Base-by-base conservation (phyloP, 2,113 vertebrate genomes). In the Epinephelus fuscoguttatus region DNA sequence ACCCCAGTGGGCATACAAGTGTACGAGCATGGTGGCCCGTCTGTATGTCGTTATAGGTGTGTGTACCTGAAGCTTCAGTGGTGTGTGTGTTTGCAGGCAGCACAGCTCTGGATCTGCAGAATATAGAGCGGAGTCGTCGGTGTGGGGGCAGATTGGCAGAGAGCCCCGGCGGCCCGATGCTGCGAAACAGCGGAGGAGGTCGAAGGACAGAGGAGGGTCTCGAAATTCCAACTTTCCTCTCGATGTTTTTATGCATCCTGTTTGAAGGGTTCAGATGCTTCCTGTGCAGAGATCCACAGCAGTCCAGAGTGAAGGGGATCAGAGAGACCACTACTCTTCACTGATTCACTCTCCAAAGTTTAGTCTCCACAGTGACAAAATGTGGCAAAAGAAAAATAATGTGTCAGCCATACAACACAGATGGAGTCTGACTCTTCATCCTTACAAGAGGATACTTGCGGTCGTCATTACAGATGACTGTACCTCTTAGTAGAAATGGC, bases 121-220 rank as follows among this genome's bases (percentile, higher is more conserved):
- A 85, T 18, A 91, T 23, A 10, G 91, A 88, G 50, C 86, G 79
- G 33, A 94, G 89, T 53, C 79, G 90, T 61, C 84, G 33, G 75
- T 94, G 92, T 4, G 90, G 93, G 1, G 89, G 89, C 14, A 92
- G 67, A 52, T 75, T 57, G 70, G 82, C 82, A 17, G 86, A 84
- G 10, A 68, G 49, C 19, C 84, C 90, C 9, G 80, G 50, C 0
- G n/a, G 73, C 19, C 91, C 88, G 0, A 94, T 64, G 27, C 87
- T 86, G 9, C 78, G 86, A 70, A 94, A 93, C 53, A 94, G 74
- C 0, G 70, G 89, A 30, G 90, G 86, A n/a, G 91, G 90, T 14
- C n/a, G 56, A 17, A 92, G 93, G 45, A 23, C 8, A 33, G 70
- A 55, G 5, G 57, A 25, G 7, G 40, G 50, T 53, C 45, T 49